Evolutionary conservation across 2,797 vertebrate genomes (phyloP).

Genomic region (Myotis planiceps): DNA sequence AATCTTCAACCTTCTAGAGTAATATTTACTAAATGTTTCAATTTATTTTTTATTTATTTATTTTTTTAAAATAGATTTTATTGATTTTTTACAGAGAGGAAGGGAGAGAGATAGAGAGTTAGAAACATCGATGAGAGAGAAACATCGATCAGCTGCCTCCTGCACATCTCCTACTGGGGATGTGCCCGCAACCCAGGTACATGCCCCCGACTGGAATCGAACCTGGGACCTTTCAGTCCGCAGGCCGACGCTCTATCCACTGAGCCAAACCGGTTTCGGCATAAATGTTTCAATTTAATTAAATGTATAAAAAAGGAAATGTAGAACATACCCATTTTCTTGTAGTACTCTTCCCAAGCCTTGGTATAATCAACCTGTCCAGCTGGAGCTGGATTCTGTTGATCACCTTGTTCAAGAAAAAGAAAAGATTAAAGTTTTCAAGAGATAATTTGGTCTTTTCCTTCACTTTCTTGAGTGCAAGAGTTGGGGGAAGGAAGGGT

Average conservation of each 20-base stretch:
- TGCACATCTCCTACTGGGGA: no score
- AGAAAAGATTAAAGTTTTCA: background rate
- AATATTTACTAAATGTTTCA: conserved; percentile 12
- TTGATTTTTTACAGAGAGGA: no score
- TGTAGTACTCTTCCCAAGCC: conserved; percentile 99
- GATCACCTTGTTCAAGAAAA: conserved; percentile 94
- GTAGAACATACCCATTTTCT: conserved; percentile 96
- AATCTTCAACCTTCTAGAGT: background rate
- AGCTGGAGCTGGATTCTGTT: conserved; percentile 97
- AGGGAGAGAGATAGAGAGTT: no score
- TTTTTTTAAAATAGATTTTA: no score
- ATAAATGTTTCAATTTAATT: conserved; percentile 22
- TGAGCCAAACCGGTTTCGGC: no score
- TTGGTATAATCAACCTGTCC: conserved; percentile 99
- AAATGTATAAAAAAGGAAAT: background rate
- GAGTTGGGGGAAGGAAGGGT: background rate
- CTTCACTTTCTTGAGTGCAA: background rate
- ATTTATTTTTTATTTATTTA: no score
- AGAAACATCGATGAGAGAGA: no score
- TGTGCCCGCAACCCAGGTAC: no score
- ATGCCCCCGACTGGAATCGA: no score
- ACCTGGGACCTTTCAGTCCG: no score
- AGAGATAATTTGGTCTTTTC: background rate
- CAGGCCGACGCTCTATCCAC: no score
- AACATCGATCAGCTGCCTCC: no score